Conservation (phyloP, 2,113 vertebrate genomes). For the Triplophysa dalaica region DNA sequence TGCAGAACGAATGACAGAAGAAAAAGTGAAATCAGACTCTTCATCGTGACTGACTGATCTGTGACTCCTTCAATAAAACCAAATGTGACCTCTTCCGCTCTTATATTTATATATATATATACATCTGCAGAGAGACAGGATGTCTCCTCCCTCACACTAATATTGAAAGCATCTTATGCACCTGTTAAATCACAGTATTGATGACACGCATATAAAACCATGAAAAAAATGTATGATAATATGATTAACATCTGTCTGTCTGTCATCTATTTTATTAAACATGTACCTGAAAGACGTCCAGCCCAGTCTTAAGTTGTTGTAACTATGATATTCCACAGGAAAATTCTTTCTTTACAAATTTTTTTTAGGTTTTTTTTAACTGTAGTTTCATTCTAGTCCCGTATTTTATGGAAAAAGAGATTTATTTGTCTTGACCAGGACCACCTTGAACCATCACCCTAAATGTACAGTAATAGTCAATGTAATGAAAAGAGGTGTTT, state of each 20-base stretch:
- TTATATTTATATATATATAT: constrained; percentile 48
- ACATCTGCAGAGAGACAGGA: constrained; percentile 67
- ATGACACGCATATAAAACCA: too few species aligned
- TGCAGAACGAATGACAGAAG: constrained; percentile 62
- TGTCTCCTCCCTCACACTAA: constrained; percentile 66
- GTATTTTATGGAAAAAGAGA: too few species aligned
- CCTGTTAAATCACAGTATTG: neutral
- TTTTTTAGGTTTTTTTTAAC: too few species aligned
- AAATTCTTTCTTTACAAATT: too few species aligned
- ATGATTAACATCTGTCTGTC: neutral
- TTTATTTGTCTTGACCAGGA: too few species aligned
- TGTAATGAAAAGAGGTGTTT: neutral
- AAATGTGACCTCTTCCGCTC: constrained; percentile 62
- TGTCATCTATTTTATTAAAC: neutral
- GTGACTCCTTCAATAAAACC: constrained; percentile 40
- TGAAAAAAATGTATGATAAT: too few species aligned
- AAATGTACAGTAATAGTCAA: neutral
- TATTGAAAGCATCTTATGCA: constrained; percentile 38
- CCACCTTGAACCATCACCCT: too few species aligned
- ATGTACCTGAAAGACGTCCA: too few species aligned
- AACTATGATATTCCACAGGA: too few species aligned
- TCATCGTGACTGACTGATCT: constrained; percentile 63
- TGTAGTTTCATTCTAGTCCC: too few species aligned
- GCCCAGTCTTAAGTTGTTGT: too few species aligned
- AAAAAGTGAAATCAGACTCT: constrained; percentile 53